phyloP scores from a whole-genome alignment of 2,113 vertebrate species.

The Callospermophilus lateralis region DNA sequence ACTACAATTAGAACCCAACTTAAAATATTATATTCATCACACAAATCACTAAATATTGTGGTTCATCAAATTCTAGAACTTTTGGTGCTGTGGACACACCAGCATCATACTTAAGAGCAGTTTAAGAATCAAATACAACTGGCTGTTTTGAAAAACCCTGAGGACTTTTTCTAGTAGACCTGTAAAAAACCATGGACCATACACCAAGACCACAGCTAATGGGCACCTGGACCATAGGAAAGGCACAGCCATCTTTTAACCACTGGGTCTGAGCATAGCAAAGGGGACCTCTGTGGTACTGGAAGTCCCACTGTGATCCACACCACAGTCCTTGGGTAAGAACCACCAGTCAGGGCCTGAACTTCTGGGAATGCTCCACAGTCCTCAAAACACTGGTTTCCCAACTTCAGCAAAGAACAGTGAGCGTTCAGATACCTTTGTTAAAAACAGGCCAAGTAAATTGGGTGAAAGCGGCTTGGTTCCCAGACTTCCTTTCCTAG shows the following conservation, averaged over 20 bases:
- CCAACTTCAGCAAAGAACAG: constrained; percentile 14
- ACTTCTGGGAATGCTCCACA: background rate
- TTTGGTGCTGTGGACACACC: background rate
- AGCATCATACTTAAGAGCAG: background rate
- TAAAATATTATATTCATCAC: background rate
- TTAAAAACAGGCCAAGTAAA: background rate
- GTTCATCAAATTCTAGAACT: background rate
- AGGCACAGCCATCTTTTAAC: background rate
- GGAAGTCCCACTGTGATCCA: background rate
- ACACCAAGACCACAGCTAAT: background rate
- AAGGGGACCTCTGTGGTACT: no score
- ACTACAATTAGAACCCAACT: background rate
- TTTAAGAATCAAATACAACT: background rate
- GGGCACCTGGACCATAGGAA: background rate
- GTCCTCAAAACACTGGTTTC: constrained; percentile 7
- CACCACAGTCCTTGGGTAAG: background rate
- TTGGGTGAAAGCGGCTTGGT: background rate
- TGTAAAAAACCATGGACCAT: background rate
- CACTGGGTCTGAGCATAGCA: background rate
- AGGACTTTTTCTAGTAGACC: background rate
- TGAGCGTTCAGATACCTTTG: background rate
- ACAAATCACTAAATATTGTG: background rate
- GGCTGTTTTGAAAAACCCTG: background rate
- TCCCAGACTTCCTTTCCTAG: background rate
- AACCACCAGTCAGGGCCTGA: background rate